phyloP scores from a whole-genome alignment of 2,113 vertebrate species.

The Alectura lathami region DNA sequence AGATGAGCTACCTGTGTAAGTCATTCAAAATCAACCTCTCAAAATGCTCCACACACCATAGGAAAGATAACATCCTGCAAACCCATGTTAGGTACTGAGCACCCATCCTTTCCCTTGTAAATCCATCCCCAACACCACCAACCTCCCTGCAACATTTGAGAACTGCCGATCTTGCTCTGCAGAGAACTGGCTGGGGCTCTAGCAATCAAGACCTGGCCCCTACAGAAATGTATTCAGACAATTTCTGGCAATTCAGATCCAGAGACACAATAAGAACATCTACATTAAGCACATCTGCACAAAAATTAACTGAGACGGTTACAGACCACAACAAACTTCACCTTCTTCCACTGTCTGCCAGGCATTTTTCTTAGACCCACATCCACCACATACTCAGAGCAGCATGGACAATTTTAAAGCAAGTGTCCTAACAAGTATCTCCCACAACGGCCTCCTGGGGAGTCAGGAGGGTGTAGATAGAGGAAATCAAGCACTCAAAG shows the following conservation, averaged over 20 bases:
- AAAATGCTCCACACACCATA: conserved; percentile 40
- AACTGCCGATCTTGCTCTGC: background rate
- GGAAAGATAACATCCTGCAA: conserved; percentile 46
- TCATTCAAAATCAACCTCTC: conserved; percentile 42
- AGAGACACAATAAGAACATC: background rate
- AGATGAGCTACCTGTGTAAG: conserved; percentile 42
- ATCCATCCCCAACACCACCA: conserved; percentile 9
- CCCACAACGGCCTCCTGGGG: background rate
- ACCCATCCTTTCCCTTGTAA: conserved; percentile 16
- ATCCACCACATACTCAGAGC: background rate
- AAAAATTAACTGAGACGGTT: background rate
- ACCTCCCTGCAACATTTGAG: background rate
- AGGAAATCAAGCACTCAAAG: background rate
- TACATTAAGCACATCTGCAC: background rate
- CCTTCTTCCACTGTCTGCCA: background rate
- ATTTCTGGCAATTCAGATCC: background rate
- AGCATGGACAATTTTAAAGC: background rate
- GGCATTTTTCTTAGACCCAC: background rate
- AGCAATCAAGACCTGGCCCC: background rate
- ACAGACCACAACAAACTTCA: background rate
- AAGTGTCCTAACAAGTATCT: background rate
- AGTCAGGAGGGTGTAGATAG: background rate
- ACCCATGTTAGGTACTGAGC: conserved; percentile 34
- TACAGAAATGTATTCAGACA: background rate
- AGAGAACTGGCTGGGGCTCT: background rate